Base-by-base conservation (phyloP, 1,140 invertebrate genomes). In the Aethina tumida region DNA sequence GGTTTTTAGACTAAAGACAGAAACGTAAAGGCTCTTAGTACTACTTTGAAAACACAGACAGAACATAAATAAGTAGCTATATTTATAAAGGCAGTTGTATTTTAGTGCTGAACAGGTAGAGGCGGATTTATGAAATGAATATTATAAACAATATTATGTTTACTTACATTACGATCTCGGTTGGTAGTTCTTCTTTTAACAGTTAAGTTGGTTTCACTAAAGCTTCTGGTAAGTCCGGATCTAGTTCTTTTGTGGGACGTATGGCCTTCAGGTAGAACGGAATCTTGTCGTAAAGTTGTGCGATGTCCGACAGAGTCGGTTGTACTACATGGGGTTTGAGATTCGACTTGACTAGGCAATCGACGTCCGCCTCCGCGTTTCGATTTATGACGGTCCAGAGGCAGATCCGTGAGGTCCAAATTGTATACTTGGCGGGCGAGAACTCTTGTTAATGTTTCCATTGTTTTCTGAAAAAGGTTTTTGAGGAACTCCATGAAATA, bases 371-470 rank as follows among this genome's bases (percentile, higher is more conserved):
- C 26, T 28, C 37, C 18, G 29, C 48, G 43, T 35, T 55, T 56
- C 10, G 43, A 47, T 53, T 89, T 88, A 51, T 86, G 85, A 41
- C 88, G 67, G 54, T 93, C 87, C 30, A 94, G 58, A 1, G 90
- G 90, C 22, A 95, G 63, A 65, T 96, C 89, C 33, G 81, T 81
- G 25, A 97, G 63, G 67, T 97, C 92, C 41, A 97, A 68, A 45
- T 83, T 81, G 55, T 97, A 97, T 14, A 97, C 90, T 55, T 95
- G 89, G 18, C 86, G 74, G 0, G 91, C 91, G 20, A 97, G 67
- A 14, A 97, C 90, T 48, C 90, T 70, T 0, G 92, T 97, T 43
- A 97, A 61, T 0, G 91, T 96, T 56, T 96, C 91, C 74, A 97
- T 81, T 12, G 93, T 97, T 86, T 96, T 97, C 81, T 93, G 53